These are phyloP conservation scores for Chymomyza amoena DNA, from an alignment of 2,888 invertebrate genomes.

Conservation along the genomic window DNA sequence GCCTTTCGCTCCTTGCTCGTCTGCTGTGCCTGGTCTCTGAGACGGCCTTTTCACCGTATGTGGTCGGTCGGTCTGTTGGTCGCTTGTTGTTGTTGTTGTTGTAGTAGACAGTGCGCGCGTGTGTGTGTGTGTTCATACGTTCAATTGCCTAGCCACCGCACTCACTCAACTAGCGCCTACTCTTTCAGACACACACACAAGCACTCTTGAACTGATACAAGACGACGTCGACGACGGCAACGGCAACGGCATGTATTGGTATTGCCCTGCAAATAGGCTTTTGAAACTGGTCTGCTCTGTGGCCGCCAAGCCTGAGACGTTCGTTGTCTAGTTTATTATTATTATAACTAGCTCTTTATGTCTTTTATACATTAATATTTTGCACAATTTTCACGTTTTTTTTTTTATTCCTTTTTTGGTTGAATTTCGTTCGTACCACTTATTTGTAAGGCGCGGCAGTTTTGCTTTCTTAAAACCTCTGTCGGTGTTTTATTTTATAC, in stretches of 20 bases:
- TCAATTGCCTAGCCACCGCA: slow-evolving; percentile 51
- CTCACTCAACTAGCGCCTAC: slow-evolving; percentile 50
- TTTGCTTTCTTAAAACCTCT: slow-evolving; percentile 1
- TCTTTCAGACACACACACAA: slow-evolving; percentile 39
- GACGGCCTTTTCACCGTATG: slow-evolving; percentile 69
- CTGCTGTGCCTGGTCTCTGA: slow-evolving; percentile 38
- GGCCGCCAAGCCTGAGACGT: slow-evolving; percentile 34
- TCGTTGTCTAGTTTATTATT: slow-evolving; percentile 59
- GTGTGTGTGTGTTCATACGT: slow-evolving; percentile 44
- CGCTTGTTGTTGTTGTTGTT: slow-evolving; percentile 34
- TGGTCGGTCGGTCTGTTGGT: slow-evolving; percentile 56
- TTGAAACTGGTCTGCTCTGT: slow-evolving; percentile 61
- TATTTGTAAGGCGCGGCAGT: neutral
- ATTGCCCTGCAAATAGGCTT: slow-evolving; percentile 68
- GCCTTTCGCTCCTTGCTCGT: slow-evolving; percentile 26
- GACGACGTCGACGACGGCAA: slow-evolving; percentile 21
- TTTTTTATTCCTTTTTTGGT: slow-evolving; percentile 44
- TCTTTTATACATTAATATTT: slow-evolving; percentile 26
- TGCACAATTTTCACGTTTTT: slow-evolving; percentile 58
- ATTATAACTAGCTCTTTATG: slow-evolving; percentile 36
- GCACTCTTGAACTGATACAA: slow-evolving; percentile 31
- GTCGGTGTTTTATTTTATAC: neutral
- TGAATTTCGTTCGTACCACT: slow-evolving; percentile 35
- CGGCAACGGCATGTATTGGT: slow-evolving; percentile 21
- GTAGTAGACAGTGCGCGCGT: slow-evolving; percentile 52